Percentiles rank a stretch among this genome's conserved stretches.
Evolutionary conservation across 2,888 invertebrate species (phyloP).

Genomic region (Hyles lineata): DNA sequence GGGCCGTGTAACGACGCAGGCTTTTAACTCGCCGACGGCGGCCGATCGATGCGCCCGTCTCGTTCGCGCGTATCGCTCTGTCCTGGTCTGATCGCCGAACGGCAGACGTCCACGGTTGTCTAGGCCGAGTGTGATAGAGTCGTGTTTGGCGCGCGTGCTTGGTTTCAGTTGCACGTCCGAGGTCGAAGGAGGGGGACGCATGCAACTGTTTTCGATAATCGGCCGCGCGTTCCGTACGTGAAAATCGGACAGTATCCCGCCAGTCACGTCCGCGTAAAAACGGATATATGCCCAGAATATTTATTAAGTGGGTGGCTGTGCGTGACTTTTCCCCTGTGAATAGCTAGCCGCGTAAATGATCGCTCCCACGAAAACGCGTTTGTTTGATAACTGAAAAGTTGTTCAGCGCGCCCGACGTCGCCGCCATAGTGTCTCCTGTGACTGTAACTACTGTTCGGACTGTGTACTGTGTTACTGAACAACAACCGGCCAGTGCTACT

Average conservation of each 20-base stretch:
- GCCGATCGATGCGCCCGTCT: conserved; percentile 70
- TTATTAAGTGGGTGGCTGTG: conserved; percentile 85
- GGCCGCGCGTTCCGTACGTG: conserved; percentile 84
- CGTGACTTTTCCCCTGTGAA: conserved; percentile 84
- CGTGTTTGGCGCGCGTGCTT: conserved; percentile 82
- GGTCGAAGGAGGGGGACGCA: conserved; percentile 82
- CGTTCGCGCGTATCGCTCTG: conserved; percentile 57
- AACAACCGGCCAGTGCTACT: conserved; percentile 1
- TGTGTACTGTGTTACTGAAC: conserved; percentile 32
- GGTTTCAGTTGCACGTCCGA: conserved; percentile 83
- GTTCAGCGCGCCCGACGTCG: conserved; percentile 45
- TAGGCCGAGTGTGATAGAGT: conserved; percentile 80
- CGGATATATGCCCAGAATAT: conserved; percentile 87
- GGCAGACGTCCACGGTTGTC: conserved; percentile 61
- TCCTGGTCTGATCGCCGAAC: conserved; percentile 70
- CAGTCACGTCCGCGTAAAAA: conserved; percentile 85
- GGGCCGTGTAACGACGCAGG: conserved; percentile 83
- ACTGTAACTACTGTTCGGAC: conserved; percentile 37
- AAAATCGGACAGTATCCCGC: conserved; percentile 82
- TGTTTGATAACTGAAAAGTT: conserved; percentile 77
- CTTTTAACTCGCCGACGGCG: conserved; percentile 82
- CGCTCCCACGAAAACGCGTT: conserved; percentile 70
- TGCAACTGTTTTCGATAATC: conserved; percentile 85
- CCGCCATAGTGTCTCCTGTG: conserved; percentile 48
- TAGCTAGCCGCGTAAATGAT: conserved; percentile 79